Base-by-base conservation (phyloP, 2,113 vertebrate species). In the Climacteris rufus region DNA sequence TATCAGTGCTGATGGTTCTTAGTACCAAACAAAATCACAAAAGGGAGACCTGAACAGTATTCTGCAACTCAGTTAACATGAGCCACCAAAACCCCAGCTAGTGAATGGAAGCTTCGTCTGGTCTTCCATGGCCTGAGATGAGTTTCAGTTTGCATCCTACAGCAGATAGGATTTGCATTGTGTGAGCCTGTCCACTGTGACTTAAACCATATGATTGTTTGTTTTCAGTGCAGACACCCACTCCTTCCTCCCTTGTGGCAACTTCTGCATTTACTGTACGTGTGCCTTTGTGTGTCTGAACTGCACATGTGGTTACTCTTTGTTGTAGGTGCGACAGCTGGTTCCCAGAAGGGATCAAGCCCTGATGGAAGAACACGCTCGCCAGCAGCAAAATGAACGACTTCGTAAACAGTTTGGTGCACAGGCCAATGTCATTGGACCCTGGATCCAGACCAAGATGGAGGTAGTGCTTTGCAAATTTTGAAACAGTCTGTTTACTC, bases 371-470 rank as follows among this genome's bases (percentile, higher is more conserved):
- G 99, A 99, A 81, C 99, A 99, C 12, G 97, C 99, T 70, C 99
- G 99, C 42, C 99, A 99, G 96, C 99, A 99, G 97, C 99, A 99
- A 94, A 99, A 99, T 6, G 99, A 99, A 89, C 98, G 98, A 12
- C 98, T 99, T 93, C 99, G 99, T 81, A 98, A 99, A 90, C 99
- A 99, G 97, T 99, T 99, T n/a, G 99, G 98, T 47, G 98, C 98
- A 84, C 99, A 99, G 97, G 99, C 99, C 96, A 99, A 99, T 13
- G 98, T 99, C 91, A 99, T 99, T 10, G 99, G 99, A 42, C 99
- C 99, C 87, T 99, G 99, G 99, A 99, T 99, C 97, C 99, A 99
- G 98, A 99, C 97, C 95, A 99, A 99, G 98, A 99, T 99, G 99
- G 98, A 99, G 99, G 99, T 99, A 92, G 47, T 28, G 12, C 20